Evolutionary conservation across 2,113 vertebrate genomes (phyloP).

Genomic region (Turnix velox): DNA sequence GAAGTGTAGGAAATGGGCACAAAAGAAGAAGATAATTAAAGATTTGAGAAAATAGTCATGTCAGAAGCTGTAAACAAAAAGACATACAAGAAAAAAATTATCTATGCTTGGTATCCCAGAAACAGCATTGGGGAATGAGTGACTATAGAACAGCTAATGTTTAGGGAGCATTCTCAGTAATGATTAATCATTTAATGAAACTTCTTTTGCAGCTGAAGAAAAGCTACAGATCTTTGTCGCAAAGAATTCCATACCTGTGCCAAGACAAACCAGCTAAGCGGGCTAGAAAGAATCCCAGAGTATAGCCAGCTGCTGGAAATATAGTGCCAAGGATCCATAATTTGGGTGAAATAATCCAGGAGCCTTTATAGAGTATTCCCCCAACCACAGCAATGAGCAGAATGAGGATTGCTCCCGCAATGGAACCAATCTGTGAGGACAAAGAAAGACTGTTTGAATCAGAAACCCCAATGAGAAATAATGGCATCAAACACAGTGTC

Average conservation of each 20-base stretch:
- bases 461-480: neutral
- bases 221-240: neutral
- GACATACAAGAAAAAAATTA: neutral
- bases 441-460: neutral
- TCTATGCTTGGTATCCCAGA: neutral
- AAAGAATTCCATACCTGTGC: constrained; percentile 78
- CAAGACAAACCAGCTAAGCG: constrained; percentile 85
- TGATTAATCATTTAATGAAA: neutral
- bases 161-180: neutral
- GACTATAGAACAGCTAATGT: neutral
- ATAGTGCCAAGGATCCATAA: constrained; percentile 91
- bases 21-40: neutral
- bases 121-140: neutral
- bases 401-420: constrained; percentile 80
- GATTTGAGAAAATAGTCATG: neutral
- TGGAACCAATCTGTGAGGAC: constrained; percentile 82
- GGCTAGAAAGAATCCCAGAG: constrained; percentile 84
- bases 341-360: constrained; percentile 85
- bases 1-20: neutral
- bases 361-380: constrained; percentile 88
- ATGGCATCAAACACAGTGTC: neutral
- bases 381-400: constrained; percentile 85
- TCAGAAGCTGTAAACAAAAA: neutral
- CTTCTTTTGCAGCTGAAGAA: neutral
- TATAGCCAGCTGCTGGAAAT: constrained; percentile 86